Conservation (phyloP, 2,888 invertebrate genomes). For the Tethea ocularis region DNA sequence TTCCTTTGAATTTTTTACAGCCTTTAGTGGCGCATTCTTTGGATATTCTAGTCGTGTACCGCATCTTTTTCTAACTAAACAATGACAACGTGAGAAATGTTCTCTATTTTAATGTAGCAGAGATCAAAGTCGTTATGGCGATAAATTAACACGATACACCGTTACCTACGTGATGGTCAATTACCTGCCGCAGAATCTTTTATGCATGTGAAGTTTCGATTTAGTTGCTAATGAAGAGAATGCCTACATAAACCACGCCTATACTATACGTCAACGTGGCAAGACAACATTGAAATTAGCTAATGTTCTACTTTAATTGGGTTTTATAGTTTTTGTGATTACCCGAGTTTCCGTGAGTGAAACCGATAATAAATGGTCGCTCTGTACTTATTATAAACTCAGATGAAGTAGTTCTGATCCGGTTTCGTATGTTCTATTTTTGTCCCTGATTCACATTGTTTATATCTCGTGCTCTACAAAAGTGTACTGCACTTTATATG, state of each 20-base stretch:
- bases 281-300: neutral
- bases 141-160: slow-evolving; percentile 25
- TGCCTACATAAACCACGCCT: slow-evolving; percentile 7
- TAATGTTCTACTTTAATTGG: neutral
- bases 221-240: slow-evolving; percentile 27
- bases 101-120: neutral
- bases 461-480: neutral
- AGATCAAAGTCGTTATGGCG: slow-evolving; percentile 15
- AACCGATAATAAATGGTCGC: neutral
- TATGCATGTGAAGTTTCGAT: slow-evolving; percentile 21
- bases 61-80: neutral
- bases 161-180: slow-evolving; percentile 33
- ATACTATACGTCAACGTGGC: too few species aligned
- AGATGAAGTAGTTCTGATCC: neutral
- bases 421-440: neutral
- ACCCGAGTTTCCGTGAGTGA: too few species aligned
- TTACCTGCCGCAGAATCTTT: slow-evolving; percentile 26
- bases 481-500: neutral
- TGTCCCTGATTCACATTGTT: neutral
- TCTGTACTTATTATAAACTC: neutral
- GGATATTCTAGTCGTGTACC: neutral
- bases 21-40: neutral
- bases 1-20: neutral
- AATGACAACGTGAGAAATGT: neutral
- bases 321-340: neutral